Evolutionary conservation across 2,888 invertebrate species (phyloP).

Genomic region (Coenonympha glycerion): DNA sequence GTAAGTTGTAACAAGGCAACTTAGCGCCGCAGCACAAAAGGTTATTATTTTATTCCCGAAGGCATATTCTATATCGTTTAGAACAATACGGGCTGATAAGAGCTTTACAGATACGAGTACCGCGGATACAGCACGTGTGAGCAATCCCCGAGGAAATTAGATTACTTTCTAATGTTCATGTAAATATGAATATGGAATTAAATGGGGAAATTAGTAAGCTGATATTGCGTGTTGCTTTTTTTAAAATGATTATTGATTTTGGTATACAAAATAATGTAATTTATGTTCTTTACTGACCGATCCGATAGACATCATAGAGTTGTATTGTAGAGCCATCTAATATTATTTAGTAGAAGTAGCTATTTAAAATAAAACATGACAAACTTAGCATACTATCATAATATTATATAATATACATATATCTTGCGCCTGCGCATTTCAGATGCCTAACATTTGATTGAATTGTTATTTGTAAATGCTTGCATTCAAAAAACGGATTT

Average conservation of each 20-base stretch:
- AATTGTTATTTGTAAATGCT: too few relatives aligned
- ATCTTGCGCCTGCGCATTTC: too few relatives aligned
- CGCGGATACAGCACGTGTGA: conserved; percentile 6
- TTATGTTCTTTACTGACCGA: too few relatives aligned
- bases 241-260: background rate
- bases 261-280: too few relatives aligned
- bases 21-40: conserved; percentile 2
- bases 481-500: too few relatives aligned
- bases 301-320: too few relatives aligned
- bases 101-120: conserved; percentile 5
- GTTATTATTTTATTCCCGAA: conserved; percentile 8
- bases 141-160: conserved; percentile 11
- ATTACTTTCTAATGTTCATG: conserved; percentile 10
- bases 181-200: conserved; percentile 12
- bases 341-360: too few relatives aligned
- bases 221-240: background rate
- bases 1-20: background rate
- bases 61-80: conserved; percentile 7
- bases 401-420: too few relatives aligned
- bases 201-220: background rate
- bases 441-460: too few relatives aligned
- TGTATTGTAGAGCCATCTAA: too few relatives aligned
- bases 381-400: too few relatives aligned
- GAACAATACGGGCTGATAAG: conserved; percentile 7
- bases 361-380: too few relatives aligned